These are phyloP conservation scores for Ranitomeya imitator DNA, from an alignment of 2,113 vertebrate species.

Conservation along the genomic window DNA sequence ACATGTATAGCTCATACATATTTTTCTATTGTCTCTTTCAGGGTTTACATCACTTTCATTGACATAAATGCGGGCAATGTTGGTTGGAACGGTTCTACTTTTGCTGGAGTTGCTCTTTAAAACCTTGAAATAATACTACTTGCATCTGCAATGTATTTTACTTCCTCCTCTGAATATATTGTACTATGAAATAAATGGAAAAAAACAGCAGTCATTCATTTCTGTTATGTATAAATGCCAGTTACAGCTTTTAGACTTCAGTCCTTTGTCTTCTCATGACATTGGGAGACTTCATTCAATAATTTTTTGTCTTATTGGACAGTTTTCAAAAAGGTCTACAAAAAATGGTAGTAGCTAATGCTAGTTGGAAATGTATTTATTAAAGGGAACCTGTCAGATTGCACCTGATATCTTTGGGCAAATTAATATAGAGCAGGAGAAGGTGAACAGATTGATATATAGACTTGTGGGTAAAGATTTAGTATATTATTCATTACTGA, in stretches of 20 bases:
- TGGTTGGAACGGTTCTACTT: constrained; percentile 7
- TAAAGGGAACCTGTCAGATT: too few species aligned
- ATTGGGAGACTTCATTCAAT: too few species aligned
- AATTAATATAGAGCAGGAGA: too few species aligned
- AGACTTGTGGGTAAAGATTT: too few species aligned
- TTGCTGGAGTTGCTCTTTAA: not conserved
- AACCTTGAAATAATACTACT: not conserved
- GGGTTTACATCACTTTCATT: constrained; percentile 23
- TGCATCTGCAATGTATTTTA: not conserved
- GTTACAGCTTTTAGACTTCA: not conserved
- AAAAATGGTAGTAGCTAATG: too few species aligned
- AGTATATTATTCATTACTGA: too few species aligned
- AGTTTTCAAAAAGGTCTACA: too few species aligned
- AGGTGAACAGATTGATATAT: too few species aligned
- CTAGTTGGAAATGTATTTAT: too few species aligned
- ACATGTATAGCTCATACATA: not conserved
- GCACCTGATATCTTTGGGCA: too few species aligned
- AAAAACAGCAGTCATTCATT: not conserved
- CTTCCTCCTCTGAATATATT: not conserved
- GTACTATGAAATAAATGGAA: not conserved
- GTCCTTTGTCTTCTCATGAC: too few species aligned
- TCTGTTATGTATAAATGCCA: not conserved
- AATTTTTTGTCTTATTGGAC: too few species aligned
- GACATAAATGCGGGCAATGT: not conserved
- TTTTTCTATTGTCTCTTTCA: not conserved